Evolutionary conservation across 2,888 invertebrate species (phyloP).

Genomic region (Gnatocerus cornutus): DNA sequence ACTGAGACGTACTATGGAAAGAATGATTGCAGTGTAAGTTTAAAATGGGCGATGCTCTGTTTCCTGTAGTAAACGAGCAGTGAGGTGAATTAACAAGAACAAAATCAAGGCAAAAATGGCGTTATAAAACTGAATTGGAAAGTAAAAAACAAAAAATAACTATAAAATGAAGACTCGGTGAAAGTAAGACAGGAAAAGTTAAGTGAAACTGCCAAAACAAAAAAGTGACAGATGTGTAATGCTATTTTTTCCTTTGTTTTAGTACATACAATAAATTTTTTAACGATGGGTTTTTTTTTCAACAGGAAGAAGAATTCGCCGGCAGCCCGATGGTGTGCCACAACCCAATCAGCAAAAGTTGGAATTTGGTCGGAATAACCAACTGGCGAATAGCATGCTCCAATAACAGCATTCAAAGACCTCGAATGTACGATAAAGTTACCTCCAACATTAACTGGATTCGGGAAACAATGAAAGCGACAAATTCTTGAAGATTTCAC

Average conservation of each 20-base stretch:
- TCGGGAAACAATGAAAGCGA: slow-evolving; percentile 79
- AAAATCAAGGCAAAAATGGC: too few relatives aligned
- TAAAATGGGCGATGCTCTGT: not conserved
- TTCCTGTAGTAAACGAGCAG: too few relatives aligned
- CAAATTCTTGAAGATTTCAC: slow-evolving; percentile 52
- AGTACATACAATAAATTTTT: too few relatives aligned
- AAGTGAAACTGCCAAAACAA: too few relatives aligned
- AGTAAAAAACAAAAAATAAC: too few relatives aligned
- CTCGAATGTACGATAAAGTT: slow-evolving; percentile 88
- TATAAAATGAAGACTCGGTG: too few relatives aligned
- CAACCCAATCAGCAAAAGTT: slow-evolving; percentile 79
- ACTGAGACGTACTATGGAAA: slow-evolving; percentile 86
- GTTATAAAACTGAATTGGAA: too few relatives aligned
- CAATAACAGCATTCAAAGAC: slow-evolving; percentile 83
- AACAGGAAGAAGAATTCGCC: slow-evolving; percentile 89
- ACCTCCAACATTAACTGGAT: slow-evolving; percentile 91
- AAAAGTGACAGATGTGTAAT: not conserved
- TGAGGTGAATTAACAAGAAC: too few relatives aligned
- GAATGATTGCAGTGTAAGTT: slow-evolving; percentile 89
- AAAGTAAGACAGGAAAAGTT: too few relatives aligned
- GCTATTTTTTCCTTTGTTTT: too few relatives aligned
- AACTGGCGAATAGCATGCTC: slow-evolving; percentile 92
- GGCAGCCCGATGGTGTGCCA: slow-evolving; percentile 91
- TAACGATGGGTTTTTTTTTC: too few relatives aligned
- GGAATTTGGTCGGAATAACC: slow-evolving; percentile 87